Base-by-base conservation (phyloP, 2,888 invertebrate species). In the Phrixothrix hirtus region DNA sequence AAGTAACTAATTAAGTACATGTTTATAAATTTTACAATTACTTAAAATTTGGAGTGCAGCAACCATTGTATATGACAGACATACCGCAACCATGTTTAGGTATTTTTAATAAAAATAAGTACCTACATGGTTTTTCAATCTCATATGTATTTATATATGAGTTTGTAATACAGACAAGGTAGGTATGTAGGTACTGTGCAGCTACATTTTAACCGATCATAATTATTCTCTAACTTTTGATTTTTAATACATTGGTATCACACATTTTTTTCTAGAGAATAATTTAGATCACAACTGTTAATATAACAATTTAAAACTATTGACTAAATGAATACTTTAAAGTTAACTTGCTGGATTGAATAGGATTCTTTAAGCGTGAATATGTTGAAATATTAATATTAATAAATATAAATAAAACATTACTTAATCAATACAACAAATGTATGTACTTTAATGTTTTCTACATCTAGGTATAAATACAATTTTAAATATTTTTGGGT, bases 181-280 rank as follows among this genome's bases (percentile, higher is more conserved):
- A 61, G 56, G 54, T 60, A 57, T 62, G 57, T 60, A 63, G 63
- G 63, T 63, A 62, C 63, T 59, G 63, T 63, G 63, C 63, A 63
- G 63, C 63, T 63, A 62, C 61, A 58, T 57, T 53, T 21, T 21
- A 21, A 56, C 9, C 29, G 42, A 44, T 34, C 31, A 27, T 45
- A 56, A 58, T 54, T 53, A 59, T 52, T 56, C 55, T 44, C 32
- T 31, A 9, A 7, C 25, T 36, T 27, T 4, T 27, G 2, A 16
- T 7, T 35, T 30, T 46, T 7, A 30, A 5, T 32, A 9, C 16
- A 12, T 26, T 21, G n/a, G n/a, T 21, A 5, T 37, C 35, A n/a
- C 26, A 21, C 2, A 3, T 12, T 34, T 30, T 14, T 16, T 17
- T 12, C 26, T 25, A 13, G 36, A 48, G 51, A 55, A 55, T 56